Evolutionary conservation across 2,113 vertebrate species (phyloP), one percentile per base, ranked within the genome.

Genomic region (Chlamydotis undulata): DNA sequence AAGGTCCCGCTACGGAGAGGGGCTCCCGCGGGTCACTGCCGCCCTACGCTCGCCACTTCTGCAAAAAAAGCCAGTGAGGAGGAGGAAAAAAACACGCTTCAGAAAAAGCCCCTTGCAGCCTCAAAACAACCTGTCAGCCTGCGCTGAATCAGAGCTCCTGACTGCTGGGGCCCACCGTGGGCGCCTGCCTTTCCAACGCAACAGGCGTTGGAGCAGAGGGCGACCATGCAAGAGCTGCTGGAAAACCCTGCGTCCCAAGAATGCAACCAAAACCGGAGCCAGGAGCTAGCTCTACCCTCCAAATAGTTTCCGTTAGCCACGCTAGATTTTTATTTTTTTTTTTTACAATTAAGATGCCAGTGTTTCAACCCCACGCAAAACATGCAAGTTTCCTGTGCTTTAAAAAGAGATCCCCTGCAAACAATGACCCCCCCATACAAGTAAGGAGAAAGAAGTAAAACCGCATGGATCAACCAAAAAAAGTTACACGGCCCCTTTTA

Each of bases 31-130:
- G 76, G 63, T 35, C 93, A 92, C 4, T 4, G 1, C 47, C 2
- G 2, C 93, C 71, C 76, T 6, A 0, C 21, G 5, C 87, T 47
- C 19, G 2, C 41, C 65, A 89, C 95, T 96, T 96, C 95, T 96
- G 95, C 91, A 96, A 88, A 90, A 76, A 55, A 33, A 1, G 70
- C 9, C 3, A 43, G 64, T 14, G 0, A 43, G 73, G 76, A 81
- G 89, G 55, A 93, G 76, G 67, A 68, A 96, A 94, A 90, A 90
- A 56, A 0, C 47, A 67, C 1, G 2, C 86, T 92, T 35, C 91
- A 71, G 23, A 93, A 91, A 97, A 96, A 95, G 74, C 93, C 96
- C 96, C 95, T 94, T 53, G 87, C 83, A 92, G 81, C 87, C 92
- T 70, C 65, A 71, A 4, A 70, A 4, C 31, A 59, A 81, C 67